Evolutionary conservation across 2,797 vertebrate species (phyloP).

Genomic region (Helicolenus hilgendorfi): DNA sequence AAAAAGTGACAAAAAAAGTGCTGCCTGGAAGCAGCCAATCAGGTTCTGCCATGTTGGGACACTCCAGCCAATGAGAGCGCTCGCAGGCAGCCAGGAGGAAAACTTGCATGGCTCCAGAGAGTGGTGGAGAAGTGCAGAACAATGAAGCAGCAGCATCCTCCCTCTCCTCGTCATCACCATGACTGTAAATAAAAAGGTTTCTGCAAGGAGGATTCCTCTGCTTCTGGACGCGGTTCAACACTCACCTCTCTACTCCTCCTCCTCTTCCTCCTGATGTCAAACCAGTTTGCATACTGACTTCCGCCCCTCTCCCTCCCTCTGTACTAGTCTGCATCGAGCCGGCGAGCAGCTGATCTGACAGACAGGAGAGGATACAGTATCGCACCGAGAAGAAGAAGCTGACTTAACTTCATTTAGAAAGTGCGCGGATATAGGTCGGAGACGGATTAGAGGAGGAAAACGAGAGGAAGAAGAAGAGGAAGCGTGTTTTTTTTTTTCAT

Average conservation of each 20-base stretch:
- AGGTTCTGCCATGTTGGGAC: slow-evolving; percentile 91
- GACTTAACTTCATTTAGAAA: slow-evolving; percentile 62
- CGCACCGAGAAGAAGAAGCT: slow-evolving; percentile 55
- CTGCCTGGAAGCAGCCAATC: slow-evolving; percentile 80
- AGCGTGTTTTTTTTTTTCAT: slow-evolving; percentile 33
- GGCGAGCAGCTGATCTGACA: slow-evolving; percentile 73
- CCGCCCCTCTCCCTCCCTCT: slow-evolving; percentile 78
- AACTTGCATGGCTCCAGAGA: slow-evolving; percentile 50
- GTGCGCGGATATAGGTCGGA: slow-evolving; percentile 29
- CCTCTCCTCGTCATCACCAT: slow-evolving; percentile 19
- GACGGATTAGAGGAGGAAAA: slow-evolving; percentile 34
- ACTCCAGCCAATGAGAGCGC: slow-evolving; percentile 80
- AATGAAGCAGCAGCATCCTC: slow-evolving; percentile 63
- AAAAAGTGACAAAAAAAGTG: slow-evolving; percentile 40
- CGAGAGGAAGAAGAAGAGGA: slow-evolving; percentile 23
- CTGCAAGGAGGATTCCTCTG: neutral
- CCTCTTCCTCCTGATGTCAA: slow-evolving; percentile 66
- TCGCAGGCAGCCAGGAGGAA: slow-evolving; percentile 23
- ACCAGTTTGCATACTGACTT: slow-evolving; percentile 88
- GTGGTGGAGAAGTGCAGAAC: slow-evolving; percentile 56
- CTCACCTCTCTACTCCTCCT: neutral
- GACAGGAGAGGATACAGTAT: slow-evolving; percentile 60
- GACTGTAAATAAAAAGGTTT: neutral
- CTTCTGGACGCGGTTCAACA: too few species aligned
- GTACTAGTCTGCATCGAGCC: slow-evolving; percentile 72